A percentile compares a stretch with the other conserved stretches of the same genome.
phyloP scores from a whole-genome alignment of 2,113 vertebrate genomes.

The Malaclemys terrapin region DNA sequence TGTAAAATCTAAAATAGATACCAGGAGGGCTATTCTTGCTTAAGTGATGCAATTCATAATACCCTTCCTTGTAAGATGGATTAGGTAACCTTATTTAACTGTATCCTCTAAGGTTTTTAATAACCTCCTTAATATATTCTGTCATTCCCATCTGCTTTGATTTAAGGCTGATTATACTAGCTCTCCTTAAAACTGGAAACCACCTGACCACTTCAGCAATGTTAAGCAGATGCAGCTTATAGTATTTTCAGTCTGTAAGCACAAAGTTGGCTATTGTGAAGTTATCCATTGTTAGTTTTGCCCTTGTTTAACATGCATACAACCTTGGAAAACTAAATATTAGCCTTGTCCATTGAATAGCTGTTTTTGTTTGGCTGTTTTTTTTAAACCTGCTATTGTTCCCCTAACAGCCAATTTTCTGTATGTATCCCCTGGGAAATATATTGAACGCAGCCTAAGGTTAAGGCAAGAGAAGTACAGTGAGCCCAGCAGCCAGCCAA shows the following conservation, averaged over 20 bases:
- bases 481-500: conserved; percentile 2
- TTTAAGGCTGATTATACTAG: conserved; percentile 76
- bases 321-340: conserved; percentile 60
- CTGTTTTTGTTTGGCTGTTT: background rate
- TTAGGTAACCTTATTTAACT: conserved; percentile 72
- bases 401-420: conserved; percentile 33
- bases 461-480: conserved; percentile 30
- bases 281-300: conserved; percentile 58
- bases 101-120: conserved; percentile 74
- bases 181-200: conserved; percentile 35
- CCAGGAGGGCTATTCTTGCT: conserved; percentile 42
- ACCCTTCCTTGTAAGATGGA: conserved; percentile 63
- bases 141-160: conserved; percentile 78
- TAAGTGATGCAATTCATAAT: conserved; percentile 64
- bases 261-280: conserved; percentile 66
- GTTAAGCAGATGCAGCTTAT: conserved; percentile 45
- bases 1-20: conserved; percentile 60
- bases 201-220: conserved; percentile 65
- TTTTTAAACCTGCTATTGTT: conserved; percentile 44
- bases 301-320: conserved; percentile 19
- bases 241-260: conserved; percentile 52
- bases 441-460: conserved; percentile 53
- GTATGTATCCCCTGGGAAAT: conserved; percentile 44
- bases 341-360: conserved; percentile 53
- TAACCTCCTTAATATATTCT: conserved; percentile 75